Evolutionary conservation across 2,113 vertebrate species (phyloP), one percentile per base, ranked within the genome.

Genomic region (Artemisiospiza belli): DNA sequence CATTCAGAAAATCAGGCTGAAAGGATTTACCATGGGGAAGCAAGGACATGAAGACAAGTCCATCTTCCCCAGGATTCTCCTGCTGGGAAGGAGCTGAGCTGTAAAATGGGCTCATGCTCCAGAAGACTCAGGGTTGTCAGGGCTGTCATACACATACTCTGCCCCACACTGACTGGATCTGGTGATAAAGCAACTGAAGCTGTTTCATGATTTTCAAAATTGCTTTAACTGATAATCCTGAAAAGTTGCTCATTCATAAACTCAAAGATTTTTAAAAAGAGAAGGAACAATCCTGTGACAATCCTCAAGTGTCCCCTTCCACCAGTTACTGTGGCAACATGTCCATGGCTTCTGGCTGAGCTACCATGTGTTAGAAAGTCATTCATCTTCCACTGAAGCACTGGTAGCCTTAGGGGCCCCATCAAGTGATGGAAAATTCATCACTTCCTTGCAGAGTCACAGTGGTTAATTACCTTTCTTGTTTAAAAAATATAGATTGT

Each of bases 401-500:
- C 47, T 39, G 62, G 62, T 52, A 90, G 70, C 49, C 59, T 80
- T 64, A 69, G 59, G 51, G 47, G 44, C 33, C 23, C 72, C 83
- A 46, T 49, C 57, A 92, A 83, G 64, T 44, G 88, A 83, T n/a
- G 27, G 80, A 67, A 92, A 88, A 96, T 83, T 83, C 63, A 83
- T 85, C 90, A 90, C 67, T 30, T 80, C 85, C 47, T 83, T 74
- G 80, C 63, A 69, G 44, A 86, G 43, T 41, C 62, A 52, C 57
- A 92, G 54, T 51, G 33, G 51, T 88, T 83, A 94, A 91, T 89
- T 91, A 87, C 37, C 20, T 75, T 59, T 72, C 78, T 58, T 58
- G 58, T 84, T 95, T 68, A 76, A 80, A 92, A 93, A 90, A 87
- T 16, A 55, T 2, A 57, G 28, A 5, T 62, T 88, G 44, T 44